Percentiles rank a stretch among this genome's conserved stretches.
Conservation (phyloP, 2,888 invertebrate species). For the Caenorhabditis virilis region DNA sequence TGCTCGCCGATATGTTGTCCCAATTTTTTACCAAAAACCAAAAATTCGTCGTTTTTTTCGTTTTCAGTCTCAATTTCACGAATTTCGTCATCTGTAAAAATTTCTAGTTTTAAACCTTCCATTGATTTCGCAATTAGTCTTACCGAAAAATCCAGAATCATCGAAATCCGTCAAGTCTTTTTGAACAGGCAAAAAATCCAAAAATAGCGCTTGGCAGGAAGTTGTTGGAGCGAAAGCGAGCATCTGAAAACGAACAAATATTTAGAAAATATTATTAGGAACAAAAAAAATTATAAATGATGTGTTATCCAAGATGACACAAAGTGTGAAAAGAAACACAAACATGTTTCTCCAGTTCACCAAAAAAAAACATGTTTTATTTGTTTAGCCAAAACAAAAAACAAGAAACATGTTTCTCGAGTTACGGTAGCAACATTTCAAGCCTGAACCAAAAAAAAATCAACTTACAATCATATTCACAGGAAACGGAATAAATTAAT, state of each 20-base stretch:
- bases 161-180: constrained; percentile 7
- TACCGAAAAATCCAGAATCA: constrained; percentile 32
- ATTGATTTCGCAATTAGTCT: constrained; percentile 5
- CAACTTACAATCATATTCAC: constrained; percentile 1
- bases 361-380: constrained; percentile 13
- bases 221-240: constrained; percentile 27
- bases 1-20: too few relatives aligned
- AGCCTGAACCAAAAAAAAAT: background rate
- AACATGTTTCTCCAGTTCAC: constrained; percentile 6
- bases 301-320: background rate
- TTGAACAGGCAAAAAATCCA: too few relatives aligned
- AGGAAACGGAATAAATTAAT: background rate
- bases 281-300: background rate
- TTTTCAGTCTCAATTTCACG: background rate
- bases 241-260: constrained; percentile 16
- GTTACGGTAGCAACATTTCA: background rate
- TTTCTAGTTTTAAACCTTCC: background rate
- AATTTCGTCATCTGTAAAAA: background rate
- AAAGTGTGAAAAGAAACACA: background rate
- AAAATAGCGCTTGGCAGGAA: constrained; percentile 12
- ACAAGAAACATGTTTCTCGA: constrained; percentile 8
- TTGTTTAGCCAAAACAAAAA: constrained; percentile 7
- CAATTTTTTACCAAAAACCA: too few relatives aligned
- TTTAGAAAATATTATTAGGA: too few relatives aligned
- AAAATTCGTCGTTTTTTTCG: background rate